Percentiles rank a stretch among this genome's conserved stretches.
Conservation (phyloP, 2,888 invertebrate genomes). For the Drosophila mercatorum region DNA sequence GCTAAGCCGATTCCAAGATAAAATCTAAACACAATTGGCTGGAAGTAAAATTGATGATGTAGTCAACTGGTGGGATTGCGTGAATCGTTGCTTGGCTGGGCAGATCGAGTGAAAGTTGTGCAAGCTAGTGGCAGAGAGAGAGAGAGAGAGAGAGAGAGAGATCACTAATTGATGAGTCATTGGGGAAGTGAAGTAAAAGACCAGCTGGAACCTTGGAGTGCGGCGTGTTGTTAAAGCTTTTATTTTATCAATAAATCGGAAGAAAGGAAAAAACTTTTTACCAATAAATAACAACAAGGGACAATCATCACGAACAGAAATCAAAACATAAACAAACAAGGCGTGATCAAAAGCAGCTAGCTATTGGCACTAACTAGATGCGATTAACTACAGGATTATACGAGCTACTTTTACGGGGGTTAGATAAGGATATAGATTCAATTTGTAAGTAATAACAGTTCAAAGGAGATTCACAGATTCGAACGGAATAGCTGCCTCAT, state of each 20-base stretch:
- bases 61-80: background rate
- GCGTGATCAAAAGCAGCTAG: constrained; percentile 18
- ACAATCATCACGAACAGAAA: background rate
- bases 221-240: constrained; percentile 56
- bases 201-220: constrained; percentile 32
- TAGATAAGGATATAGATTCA: background rate
- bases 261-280: constrained; percentile 9
- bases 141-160: constrained; percentile 10
- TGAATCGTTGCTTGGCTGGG: background rate
- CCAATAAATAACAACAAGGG: background rate
- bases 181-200: constrained; percentile 9
- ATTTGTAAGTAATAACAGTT: constrained; percentile 13
- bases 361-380: constrained; percentile 17
- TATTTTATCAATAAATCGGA: constrained; percentile 44
- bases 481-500: constrained; percentile 15
- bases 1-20: background rate
- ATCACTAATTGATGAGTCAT: constrained; percentile 1
- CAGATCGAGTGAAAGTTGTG: constrained; percentile 42
- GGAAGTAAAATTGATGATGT: background rate
- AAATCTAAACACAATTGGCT: background rate
- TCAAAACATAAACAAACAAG: background rate
- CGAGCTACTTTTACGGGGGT: constrained; percentile 18
- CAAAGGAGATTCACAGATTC: constrained; percentile 46
- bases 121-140: background rate
- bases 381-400: background rate